These are phyloP conservation scores for Drosophila fungiperda DNA, from an alignment of 2,888 invertebrate species.

Conservation along the genomic window DNA sequence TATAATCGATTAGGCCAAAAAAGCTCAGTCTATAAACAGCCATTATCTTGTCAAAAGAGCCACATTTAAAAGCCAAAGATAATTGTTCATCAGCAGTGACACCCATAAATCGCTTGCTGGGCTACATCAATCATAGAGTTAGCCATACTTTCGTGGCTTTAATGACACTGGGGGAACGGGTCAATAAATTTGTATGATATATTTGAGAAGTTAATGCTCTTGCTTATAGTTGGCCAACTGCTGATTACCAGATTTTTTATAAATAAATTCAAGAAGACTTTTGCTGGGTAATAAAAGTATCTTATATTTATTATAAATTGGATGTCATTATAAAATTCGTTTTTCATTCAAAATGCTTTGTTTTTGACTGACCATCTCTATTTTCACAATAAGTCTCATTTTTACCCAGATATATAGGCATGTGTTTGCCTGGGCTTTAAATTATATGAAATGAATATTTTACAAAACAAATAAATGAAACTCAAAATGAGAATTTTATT, in stretches of 20 bases:
- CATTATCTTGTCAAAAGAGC: neutral
- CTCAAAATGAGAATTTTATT: neutral
- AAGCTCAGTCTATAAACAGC: neutral
- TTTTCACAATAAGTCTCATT: neutral
- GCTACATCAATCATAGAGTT: slow-evolving; percentile 7
- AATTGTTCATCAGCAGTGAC: slow-evolving; percentile 5
- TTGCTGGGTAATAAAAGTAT: neutral
- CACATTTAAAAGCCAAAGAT: slow-evolving; percentile 3
- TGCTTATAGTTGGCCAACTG: neutral
- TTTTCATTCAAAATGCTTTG: neutral
- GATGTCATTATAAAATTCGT: neutral
- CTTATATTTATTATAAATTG: neutral
- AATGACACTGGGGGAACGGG: neutral
- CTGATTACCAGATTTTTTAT: neutral
- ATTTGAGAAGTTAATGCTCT: neutral
- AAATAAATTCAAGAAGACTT: neutral
- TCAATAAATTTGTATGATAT: neutral
- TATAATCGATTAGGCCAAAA: neutral
- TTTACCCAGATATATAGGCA: neutral
- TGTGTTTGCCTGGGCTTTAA: neutral
- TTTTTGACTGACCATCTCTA: neutral
- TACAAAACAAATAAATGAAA: neutral
- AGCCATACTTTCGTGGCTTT: neutral
- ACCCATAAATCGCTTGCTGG: slow-evolving; percentile 1
- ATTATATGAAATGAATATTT: neutral